Conservation (phyloP, 1,140 invertebrate genomes). For the Drosophila neocordata region DNA sequence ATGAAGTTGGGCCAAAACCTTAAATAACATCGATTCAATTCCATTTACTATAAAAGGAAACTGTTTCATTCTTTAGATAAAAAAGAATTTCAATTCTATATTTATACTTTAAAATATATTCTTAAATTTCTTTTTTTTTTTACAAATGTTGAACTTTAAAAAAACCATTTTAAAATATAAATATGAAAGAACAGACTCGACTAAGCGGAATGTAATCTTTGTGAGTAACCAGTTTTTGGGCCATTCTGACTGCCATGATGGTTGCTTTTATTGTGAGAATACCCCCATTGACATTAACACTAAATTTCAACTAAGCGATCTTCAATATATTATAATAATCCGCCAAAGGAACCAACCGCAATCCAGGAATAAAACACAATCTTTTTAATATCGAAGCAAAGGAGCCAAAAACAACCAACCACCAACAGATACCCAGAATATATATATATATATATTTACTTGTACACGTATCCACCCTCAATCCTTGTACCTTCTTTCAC, state of each 20-base stretch:
- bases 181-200: neutral
- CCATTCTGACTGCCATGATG: constrained; percentile 30
- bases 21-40: constrained; percentile 7
- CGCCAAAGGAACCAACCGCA: constrained; percentile 53
- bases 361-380: constrained; percentile 71
- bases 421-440: constrained; percentile 13
- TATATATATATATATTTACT: too few relatives aligned
- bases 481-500: constrained; percentile 21
- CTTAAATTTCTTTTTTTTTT: neutral
- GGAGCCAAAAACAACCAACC: constrained; percentile 21
- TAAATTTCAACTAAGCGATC: constrained; percentile 78
- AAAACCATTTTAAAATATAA: neutral
- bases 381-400: constrained; percentile 58
- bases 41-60: neutral
- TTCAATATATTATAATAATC: constrained; percentile 76
- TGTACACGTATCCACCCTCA: constrained; percentile 20
- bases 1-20: neutral
- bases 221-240: constrained; percentile 7
- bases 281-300: constrained; percentile 56
- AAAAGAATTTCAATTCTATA: too few relatives aligned
- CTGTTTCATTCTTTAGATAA: too few relatives aligned
- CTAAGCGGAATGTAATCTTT: neutral
- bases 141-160: neutral
- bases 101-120: neutral
- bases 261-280: constrained; percentile 34